phyloP scores from a whole-genome alignment of 2,113 vertebrate species.

The Ophiodon elongatus region DNA sequence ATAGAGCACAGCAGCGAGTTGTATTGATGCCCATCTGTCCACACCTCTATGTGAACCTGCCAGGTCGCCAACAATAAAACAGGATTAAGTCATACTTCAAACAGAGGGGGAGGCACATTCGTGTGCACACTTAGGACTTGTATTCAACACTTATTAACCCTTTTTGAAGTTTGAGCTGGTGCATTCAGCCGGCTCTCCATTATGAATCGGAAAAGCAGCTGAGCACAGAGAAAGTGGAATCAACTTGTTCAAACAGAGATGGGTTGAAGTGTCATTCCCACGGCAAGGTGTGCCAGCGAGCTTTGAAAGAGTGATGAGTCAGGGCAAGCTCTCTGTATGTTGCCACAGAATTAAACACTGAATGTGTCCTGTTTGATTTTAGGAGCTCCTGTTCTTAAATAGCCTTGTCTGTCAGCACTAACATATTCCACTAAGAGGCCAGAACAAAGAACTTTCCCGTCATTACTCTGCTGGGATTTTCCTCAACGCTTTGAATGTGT shows the following conservation, averaged over 20 bases:
- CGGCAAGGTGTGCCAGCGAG: conserved; percentile 74
- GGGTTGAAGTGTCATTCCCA: conserved; percentile 82
- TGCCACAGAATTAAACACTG: conserved; percentile 69
- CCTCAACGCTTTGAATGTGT: conserved; percentile 55
- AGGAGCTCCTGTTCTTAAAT: conserved; percentile 75
- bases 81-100: conserved; percentile 63
- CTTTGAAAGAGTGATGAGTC: conserved; percentile 80
- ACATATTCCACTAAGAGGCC: conserved; percentile 71
- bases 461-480: conserved; percentile 71
- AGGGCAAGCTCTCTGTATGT: conserved; percentile 70
- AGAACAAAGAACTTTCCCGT: conserved; percentile 71
- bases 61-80: conserved; percentile 17
- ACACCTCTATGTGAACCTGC: conserved; percentile 40
- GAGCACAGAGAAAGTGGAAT: conserved; percentile 76
- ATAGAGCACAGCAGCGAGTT: conserved; percentile 24
- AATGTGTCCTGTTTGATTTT: conserved; percentile 78
- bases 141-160: conserved; percentile 45
- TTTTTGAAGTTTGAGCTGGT: conserved; percentile 61
- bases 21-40: conserved; percentile 34
- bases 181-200: conserved; percentile 43
- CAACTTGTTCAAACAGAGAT: conserved; percentile 78
- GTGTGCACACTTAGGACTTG: conserved; percentile 26
- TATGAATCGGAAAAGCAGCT: conserved; percentile 46
- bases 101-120: conserved; percentile 28
- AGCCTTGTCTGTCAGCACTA: conserved; percentile 80